Evolutionary conservation across 2,113 vertebrate species (phyloP).

Genomic region (Perognathus longimembris): DNA sequence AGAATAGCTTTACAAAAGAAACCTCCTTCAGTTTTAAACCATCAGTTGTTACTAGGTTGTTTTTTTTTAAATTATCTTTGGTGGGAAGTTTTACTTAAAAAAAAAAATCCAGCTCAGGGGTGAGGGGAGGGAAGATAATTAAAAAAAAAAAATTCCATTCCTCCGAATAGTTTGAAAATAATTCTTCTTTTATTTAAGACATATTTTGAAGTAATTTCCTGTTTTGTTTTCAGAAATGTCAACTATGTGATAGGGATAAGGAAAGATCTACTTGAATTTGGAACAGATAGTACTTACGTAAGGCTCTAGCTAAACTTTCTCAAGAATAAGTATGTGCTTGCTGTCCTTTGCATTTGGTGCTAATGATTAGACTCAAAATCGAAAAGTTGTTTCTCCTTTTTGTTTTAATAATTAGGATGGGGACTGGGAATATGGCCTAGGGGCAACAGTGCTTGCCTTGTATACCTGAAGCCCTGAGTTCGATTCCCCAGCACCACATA

Average conservation of each 20-base stretch:
- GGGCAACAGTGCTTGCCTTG: too few relatives aligned
- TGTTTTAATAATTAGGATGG: too few relatives aligned
- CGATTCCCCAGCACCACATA: too few relatives aligned
- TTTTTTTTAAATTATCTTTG: background rate
- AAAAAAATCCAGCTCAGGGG: background rate
- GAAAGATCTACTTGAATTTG: slow-evolving; percentile 47
- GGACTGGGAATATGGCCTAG: too few relatives aligned
- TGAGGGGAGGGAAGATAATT: too few relatives aligned
- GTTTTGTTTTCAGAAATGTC: slow-evolving; percentile 64
- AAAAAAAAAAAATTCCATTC: background rate
- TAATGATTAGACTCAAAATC: too few relatives aligned
- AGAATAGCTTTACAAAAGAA: background rate
- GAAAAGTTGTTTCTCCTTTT: too few relatives aligned
- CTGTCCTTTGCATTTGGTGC: background rate
- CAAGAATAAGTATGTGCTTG: background rate
- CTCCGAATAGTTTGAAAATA: slow-evolving; percentile 54
- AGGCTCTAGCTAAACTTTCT: background rate
- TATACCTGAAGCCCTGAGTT: too few relatives aligned
- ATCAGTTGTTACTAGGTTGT: background rate
- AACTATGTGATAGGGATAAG: slow-evolving; percentile 55
- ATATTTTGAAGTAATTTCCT: slow-evolving; percentile 78
- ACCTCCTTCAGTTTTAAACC: slow-evolving; percentile 18
- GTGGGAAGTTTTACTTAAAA: slow-evolving; percentile 56
- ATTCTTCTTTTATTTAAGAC: slow-evolving; percentile 44
- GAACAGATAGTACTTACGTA: slow-evolving; percentile 43